These are phyloP conservation scores for Xanthorhoe designata DNA, from an alignment of 2,888 invertebrate species.

Conservation along the genomic window DNA sequence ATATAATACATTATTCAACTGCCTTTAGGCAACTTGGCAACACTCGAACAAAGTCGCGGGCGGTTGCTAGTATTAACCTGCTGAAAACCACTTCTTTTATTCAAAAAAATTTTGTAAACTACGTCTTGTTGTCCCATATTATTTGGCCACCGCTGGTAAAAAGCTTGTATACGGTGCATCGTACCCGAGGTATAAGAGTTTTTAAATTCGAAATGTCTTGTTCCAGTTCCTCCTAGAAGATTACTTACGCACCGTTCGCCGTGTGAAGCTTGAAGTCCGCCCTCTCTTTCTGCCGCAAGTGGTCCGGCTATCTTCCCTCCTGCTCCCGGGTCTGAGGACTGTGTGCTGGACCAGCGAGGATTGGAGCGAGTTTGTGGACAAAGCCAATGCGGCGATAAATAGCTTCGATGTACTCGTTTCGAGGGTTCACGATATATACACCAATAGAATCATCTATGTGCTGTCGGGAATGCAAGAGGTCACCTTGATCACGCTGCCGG, in stretches of 20 bases:
- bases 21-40: too few relatives aligned
- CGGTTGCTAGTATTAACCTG: too few relatives aligned
- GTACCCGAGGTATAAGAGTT: not conserved
- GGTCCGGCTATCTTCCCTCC: slow-evolving; percentile 91
- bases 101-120: too few relatives aligned
- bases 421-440: slow-evolving; percentile 95
- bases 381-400: slow-evolving; percentile 91
- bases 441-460: slow-evolving; percentile 95
- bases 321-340: slow-evolving; percentile 92
- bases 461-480: slow-evolving; percentile 94
- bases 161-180: too few relatives aligned
- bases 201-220: not conserved
- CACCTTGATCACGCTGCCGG: slow-evolving; percentile 92
- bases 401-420: slow-evolving; percentile 91
- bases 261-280: slow-evolving; percentile 95
- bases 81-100: too few relatives aligned
- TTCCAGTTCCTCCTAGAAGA: slow-evolving; percentile 90
- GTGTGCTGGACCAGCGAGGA: slow-evolving; percentile 95
- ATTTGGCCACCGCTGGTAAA: too few relatives aligned
- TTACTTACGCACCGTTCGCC: slow-evolving; percentile 89
- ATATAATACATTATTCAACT: too few relatives aligned
- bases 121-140: too few relatives aligned
- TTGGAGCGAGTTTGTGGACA: slow-evolving; percentile 92
- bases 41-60: too few relatives aligned
- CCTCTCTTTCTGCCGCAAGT: slow-evolving; percentile 95